Evolutionary conservation across 1,140 invertebrate genomes (phyloP), one percentile per base, ranked within the genome.

Genomic region (Drosophila bifasciata): DNA sequence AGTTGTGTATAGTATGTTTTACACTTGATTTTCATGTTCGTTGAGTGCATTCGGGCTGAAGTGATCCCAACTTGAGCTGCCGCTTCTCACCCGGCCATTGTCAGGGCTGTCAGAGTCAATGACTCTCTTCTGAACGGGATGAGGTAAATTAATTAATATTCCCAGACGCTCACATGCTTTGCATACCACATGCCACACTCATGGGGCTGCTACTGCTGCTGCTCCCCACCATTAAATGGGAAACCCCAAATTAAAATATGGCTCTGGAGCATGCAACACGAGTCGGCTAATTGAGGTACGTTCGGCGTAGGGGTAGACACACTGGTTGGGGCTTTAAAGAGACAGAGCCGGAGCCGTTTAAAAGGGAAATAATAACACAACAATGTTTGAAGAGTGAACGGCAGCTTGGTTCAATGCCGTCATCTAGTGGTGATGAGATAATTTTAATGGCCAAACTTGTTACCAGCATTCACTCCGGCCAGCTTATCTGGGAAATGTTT

Each of bases 191-290:
- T 51, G 15, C 53, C 68, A 60, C 67, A 72, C 49, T 48, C 49
- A 49, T 19, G 36, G 43, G 67, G 13, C 40, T 52, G 69, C 13
- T 13, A 17, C 23, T 43, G 23, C 25, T 28, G 25, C 25, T 28
- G 7, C 8, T 9, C 8, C 69, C 70, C 73, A 73, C 68, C 69
- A n/a, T 56, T 21, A 60, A 57, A 56, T 45, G 39, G 40, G 51
- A 73, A 64, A 64, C 70, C 69, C 59, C 70, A 73, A 73, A 73
- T 73, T 73, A 73, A 73, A 73, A 73, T 74, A 74, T 64, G 51
- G 59, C 59, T 46, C 39, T 64, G 69, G 50, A 45, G 69, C 70
- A 73, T 73, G 70, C 69, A 73, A 73, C 70, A 32, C 70, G 70
- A 50, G 58, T 36, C 53, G 45, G 51, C 58, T 73, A 73, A 73